Conservation (phyloP, 1,140 invertebrate genomes). For the Anastrepha obliqua region DNA sequence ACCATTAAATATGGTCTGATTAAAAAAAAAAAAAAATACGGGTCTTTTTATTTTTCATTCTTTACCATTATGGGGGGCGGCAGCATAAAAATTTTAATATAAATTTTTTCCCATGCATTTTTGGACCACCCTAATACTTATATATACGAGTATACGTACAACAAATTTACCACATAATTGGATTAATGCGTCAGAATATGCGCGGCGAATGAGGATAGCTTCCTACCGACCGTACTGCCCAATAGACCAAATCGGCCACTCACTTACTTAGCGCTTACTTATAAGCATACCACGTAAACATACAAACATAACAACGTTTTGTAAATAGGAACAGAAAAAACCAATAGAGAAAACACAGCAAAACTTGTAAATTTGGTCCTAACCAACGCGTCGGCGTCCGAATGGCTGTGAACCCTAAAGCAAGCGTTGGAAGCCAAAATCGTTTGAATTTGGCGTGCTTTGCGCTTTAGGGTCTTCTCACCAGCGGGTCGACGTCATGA, state of each 20-base stretch:
- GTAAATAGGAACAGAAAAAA: not conserved
- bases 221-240: not conserved
- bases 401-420: not conserved
- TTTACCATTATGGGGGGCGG: too few relatives aligned
- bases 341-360: too few relatives aligned
- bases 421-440: not conserved
- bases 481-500: slow-evolving; percentile 68
- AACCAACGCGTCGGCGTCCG: not conserved
- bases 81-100: too few relatives aligned
- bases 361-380: not conserved
- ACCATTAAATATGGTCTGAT: too few relatives aligned
- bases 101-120: too few relatives aligned
- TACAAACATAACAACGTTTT: not conserved
- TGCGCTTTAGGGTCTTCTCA: slow-evolving; percentile 4
- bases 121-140: too few relatives aligned
- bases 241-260: not conserved
- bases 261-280: not conserved
- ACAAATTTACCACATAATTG: slow-evolving; percentile 25
- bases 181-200: slow-evolving; percentile 36
- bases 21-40: too few relatives aligned
- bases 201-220: not conserved
- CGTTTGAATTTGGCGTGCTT: not conserved
- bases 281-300: not conserved
- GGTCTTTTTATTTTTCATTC: too few relatives aligned
- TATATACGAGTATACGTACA: not conserved